phyloP scores from a whole-genome alignment of 2,113 vertebrate species.

The Strix aluco region DNA sequence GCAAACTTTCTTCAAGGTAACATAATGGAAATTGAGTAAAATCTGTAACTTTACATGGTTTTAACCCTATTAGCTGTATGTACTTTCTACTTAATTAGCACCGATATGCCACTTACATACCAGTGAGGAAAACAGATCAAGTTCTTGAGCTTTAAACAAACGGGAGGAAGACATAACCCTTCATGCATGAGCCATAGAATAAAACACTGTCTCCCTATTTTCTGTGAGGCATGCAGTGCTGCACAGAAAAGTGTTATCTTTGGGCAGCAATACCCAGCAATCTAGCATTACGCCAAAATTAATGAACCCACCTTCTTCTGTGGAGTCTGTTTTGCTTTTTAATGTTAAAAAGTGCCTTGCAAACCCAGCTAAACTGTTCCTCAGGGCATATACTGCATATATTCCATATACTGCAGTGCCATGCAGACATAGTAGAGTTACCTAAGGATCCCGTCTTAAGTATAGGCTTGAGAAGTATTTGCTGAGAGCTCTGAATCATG shows the following conservation, averaged over 20 bases:
- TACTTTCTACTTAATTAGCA: background rate
- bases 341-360: background rate
- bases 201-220: background rate
- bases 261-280: background rate
- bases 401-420: background rate
- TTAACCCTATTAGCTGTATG: background rate
- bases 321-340: background rate
- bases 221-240: background rate
- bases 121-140: background rate
- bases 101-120: background rate
- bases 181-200: background rate
- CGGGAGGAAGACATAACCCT: background rate
- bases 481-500: background rate
- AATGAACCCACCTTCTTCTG: background rate
- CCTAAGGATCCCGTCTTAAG: background rate
- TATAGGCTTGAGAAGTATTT: background rate
- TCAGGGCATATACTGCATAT: background rate
- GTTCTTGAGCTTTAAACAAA: conserved; percentile 3
- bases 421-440: background rate
- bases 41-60: background rate
- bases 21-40: background rate
- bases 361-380: background rate
- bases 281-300: background rate
- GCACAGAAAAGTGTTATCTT: background rate
- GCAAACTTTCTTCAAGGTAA: background rate